Base-by-base conservation (phyloP, 2,113 vertebrate genomes). In the Lycaon pictus region DNA sequence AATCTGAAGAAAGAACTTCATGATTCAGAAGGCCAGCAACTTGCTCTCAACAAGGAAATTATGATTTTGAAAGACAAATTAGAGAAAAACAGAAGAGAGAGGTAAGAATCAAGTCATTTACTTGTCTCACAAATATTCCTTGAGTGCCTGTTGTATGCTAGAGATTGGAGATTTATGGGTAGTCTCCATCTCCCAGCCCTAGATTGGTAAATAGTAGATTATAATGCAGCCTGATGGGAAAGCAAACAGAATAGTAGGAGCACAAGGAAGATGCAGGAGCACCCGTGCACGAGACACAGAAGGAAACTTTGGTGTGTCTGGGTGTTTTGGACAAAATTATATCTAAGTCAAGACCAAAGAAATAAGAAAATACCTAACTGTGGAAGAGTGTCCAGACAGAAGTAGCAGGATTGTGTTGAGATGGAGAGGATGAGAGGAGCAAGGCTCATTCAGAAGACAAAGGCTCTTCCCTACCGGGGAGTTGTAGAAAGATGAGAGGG, bases 41-140 rank as follows among this genome's bases (percentile, higher is more conserved):
- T 99, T 89, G 98, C 99, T 86, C 99, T 99, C 96, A 99, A 99
- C 98, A 99, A 99, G 97, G 99, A 99, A 98, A 99, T 99, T 95
- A 99, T 99, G 98, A 98, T 99, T 98, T 99, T 99, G 90, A 99
- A 99, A 98, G 99, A 99, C 99, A 99, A 99, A 98, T 98, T 99
- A 97, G 99, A 99, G 97, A 99, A 99, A 98, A 99, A 98, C 4
- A 99, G 99, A 65, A 99, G 99, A 84, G 99, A 99, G 98, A 99
- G 99, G 99, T 99, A 98, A 98, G 98, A 97, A 99, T 90, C 99
- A 99, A 99, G 99, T 99, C 97, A 98, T 98, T 97, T 96, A 69
- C 10, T 63, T 53, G 48, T 48, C 13, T 20, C 71, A 27, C 74
- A 90, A 55, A 15, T 77, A 97, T 56, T 51, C 96, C 20, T 16